Evolutionary conservation across 2,888 invertebrate genomes (phyloP).

Genomic region (Dasypolia templi): DNA sequence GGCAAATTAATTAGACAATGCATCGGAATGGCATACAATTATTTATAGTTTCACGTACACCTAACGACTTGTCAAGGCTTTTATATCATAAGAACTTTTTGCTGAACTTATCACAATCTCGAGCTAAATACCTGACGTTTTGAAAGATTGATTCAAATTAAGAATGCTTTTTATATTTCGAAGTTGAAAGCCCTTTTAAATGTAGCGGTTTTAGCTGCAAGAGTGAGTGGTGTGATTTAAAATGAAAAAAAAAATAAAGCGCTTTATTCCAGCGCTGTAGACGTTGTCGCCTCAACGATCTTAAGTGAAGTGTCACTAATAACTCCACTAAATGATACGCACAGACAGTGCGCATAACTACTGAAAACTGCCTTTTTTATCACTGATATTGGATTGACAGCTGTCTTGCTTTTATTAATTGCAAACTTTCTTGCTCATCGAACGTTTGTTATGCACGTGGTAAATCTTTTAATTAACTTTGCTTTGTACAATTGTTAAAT

Average conservation of each 20-base stretch:
- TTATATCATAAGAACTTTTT: constrained; percentile 45
- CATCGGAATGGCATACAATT: constrained; percentile 48
- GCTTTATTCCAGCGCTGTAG: constrained; percentile 26
- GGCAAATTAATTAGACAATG: constrained; percentile 65
- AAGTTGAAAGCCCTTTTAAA: constrained; percentile 45
- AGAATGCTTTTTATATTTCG: constrained; percentile 36
- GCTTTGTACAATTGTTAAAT: constrained; percentile 12
- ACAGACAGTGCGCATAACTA: constrained; percentile 52
- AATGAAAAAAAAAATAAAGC: constrained; percentile 32
- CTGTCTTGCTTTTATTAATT: constrained; percentile 59
- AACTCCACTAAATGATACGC: constrained; percentile 47
- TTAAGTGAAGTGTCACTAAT: constrained; percentile 67
- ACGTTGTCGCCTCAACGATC: constrained; percentile 61
- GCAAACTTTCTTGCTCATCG: constrained; percentile 35
- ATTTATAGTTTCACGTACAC: constrained; percentile 55
- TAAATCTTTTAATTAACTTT: constrained; percentile 6
- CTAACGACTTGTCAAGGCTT: constrained; percentile 48
- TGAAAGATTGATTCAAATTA: constrained; percentile 35
- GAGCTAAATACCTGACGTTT: constrained; percentile 35
- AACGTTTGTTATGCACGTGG: constrained; percentile 16
- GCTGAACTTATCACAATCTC: constrained; percentile 32
- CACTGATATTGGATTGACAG: constrained; percentile 56
- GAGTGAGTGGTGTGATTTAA: constrained; percentile 48
- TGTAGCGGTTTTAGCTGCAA: constrained; percentile 30
- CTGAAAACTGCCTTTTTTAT: constrained; percentile 60